phyloP scores from a whole-genome alignment of 2,113 vertebrate genomes.

The Vulpes vulpes region DNA sequence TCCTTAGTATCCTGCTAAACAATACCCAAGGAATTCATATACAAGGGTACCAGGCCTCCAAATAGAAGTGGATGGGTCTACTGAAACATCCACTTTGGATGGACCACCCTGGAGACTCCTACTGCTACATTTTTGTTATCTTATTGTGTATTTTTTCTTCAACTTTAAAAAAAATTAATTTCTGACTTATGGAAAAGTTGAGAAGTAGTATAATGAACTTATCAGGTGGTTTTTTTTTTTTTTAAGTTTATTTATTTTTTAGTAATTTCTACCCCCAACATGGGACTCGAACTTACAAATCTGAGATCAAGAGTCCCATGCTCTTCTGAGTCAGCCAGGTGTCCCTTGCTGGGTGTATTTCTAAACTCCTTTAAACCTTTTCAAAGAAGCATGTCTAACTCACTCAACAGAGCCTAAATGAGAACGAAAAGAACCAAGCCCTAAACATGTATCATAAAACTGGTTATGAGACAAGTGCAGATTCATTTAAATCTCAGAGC shows the following conservation, averaged over 20 bases:
- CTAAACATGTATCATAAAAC: neutral
- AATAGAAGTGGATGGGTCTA: neutral
- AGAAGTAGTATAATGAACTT: neutral
- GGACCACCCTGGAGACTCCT: neutral
- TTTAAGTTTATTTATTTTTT: neutral
- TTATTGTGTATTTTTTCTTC: neutral
- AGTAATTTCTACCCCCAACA: neutral
- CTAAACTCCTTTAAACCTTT: conserved; percentile 23
- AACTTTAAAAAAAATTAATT: neutral
- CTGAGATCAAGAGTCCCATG: neutral
- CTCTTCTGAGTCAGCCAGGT: neutral
- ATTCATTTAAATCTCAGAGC: conserved; percentile 62
- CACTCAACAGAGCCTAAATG: neutral
- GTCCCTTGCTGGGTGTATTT: neutral
- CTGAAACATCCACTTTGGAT: neutral
- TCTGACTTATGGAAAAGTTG: neutral
- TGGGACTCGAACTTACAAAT: neutral
- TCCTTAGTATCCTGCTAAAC: neutral
- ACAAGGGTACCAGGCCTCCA: neutral
- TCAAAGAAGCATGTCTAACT: conserved; percentile 27
- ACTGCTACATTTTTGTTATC: neutral
- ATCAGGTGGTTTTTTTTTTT: neutral
- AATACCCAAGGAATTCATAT: neutral
- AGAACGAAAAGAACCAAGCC: conserved; percentile 11
- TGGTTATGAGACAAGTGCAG: conserved; percentile 22